A percentile compares a stretch with the other conserved stretches of the same genome.
phyloP scores from a whole-genome alignment of 1,140 invertebrate species.

The Aphidius ervi region DNA sequence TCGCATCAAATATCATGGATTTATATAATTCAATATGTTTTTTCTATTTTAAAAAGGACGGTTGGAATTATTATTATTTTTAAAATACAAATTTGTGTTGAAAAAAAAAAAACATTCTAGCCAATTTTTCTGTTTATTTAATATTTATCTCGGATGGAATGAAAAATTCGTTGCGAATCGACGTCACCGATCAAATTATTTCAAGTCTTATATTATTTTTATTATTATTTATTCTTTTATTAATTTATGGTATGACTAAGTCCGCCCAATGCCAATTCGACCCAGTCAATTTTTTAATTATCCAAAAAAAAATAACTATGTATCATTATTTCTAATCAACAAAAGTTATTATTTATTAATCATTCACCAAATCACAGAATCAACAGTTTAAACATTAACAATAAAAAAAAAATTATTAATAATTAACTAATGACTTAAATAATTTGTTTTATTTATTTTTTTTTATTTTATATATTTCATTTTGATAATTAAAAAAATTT shows the following conservation, averaged over 20 bases:
- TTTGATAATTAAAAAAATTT: background rate
- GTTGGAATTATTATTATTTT: slow-evolving; percentile 1
- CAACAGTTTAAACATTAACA: slow-evolving; percentile 19
- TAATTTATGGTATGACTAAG: slow-evolving; percentile 49
- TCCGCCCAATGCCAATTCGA: slow-evolving; percentile 43
- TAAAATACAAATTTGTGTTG: background rate
- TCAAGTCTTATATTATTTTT: slow-evolving; percentile 1
- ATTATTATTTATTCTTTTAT: slow-evolving; percentile 24
- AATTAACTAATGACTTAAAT: slow-evolving; percentile 25
- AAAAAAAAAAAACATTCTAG: background rate
- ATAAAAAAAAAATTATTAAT: slow-evolving; percentile 15
- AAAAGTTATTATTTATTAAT: slow-evolving; percentile 15
- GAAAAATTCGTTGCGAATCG: slow-evolving; percentile 38
- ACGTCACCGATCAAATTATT: slow-evolving; percentile 18
- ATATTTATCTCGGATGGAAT: slow-evolving; percentile 2
- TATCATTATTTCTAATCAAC: slow-evolving; percentile 20
- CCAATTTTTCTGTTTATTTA: background rate
- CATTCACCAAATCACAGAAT: slow-evolving; percentile 32
- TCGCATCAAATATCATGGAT: slow-evolving; percentile 33
- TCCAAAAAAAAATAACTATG: slow-evolving; percentile 27
- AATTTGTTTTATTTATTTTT: slow-evolving; percentile 8
- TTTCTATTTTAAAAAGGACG: slow-evolving; percentile 6
- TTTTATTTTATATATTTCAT: background rate
- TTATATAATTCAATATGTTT: slow-evolving; percentile 5
- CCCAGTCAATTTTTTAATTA: slow-evolving; percentile 29